phyloP scores from a whole-genome alignment of 2,113 vertebrate species.

The Petaurus breviceps region DNA sequence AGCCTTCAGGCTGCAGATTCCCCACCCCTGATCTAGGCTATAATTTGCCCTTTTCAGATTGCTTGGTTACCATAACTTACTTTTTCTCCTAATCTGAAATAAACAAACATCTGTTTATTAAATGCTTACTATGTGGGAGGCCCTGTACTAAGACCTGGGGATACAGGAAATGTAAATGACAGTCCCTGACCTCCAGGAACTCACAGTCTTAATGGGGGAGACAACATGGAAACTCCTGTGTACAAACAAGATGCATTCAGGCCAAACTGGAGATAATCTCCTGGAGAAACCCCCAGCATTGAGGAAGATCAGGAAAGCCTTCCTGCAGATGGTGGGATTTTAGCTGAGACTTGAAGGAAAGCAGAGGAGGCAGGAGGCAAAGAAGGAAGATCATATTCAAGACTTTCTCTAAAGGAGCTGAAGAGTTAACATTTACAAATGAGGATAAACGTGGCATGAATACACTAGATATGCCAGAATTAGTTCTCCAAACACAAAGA shows the following conservation, averaged over 20 bases:
- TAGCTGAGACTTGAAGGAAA: neutral
- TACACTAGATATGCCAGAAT: neutral
- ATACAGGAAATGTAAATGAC: neutral
- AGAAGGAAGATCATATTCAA: neutral
- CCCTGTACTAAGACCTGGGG: neutral
- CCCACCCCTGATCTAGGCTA: neutral
- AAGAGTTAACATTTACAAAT: neutral
- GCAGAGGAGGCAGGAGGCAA: neutral
- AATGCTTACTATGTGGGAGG: neutral
- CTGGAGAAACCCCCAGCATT: neutral
- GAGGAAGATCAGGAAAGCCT: neutral
- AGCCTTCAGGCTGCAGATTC: no score
- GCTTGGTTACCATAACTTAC: slow-evolving; percentile 1
- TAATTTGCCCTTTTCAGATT: slow-evolving; percentile 33
- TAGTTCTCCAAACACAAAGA: neutral
- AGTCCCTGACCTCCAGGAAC: neutral
- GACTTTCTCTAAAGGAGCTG: neutral
- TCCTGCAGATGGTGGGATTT: neutral
- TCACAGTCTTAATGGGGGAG: neutral
- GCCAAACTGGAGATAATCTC: neutral
- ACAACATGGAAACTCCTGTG: neutral
- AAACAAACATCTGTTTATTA: slow-evolving; percentile 16
- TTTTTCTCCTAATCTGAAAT: slow-evolving; percentile 36
- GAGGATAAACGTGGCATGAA: neutral
- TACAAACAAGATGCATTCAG: neutral